Evolutionary conservation across 1,140 invertebrate genomes (phyloP).

Genomic region (Meloidogyne floridensis): DNA sequence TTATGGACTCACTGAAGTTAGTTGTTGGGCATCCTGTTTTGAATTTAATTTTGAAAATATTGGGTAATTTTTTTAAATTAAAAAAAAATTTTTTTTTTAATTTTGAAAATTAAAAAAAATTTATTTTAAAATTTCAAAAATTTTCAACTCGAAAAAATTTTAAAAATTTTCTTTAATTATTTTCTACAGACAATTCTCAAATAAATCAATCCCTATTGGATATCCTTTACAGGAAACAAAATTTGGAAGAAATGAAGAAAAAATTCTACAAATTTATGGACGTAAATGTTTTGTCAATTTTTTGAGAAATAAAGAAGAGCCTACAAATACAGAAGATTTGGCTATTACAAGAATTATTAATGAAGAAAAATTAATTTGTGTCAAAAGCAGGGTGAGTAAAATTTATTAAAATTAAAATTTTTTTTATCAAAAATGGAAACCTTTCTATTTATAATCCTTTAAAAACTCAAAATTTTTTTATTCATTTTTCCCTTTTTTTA

Average conservation of each 20-base stretch:
- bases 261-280: slow-evolving; percentile 14
- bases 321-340: slow-evolving; percentile 22
- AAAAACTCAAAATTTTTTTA: background rate
- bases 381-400: slow-evolving; percentile 7
- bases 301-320: background rate
- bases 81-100: background rate
- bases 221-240: background rate
- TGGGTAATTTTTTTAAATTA: background rate
- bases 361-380: background rate
- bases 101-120: no score
- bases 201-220: slow-evolving; percentile 6
- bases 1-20: slow-evolving; percentile 33
- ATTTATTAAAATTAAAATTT: background rate
- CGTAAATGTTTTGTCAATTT: slow-evolving; percentile 20
- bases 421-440: background rate
- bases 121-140: no score
- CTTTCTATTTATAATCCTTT: background rate
- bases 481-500: no score
- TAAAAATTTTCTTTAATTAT: background rate
- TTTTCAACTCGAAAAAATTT: background rate
- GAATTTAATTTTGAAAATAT: background rate
- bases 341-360: background rate
- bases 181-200: slow-evolving; percentile 7
- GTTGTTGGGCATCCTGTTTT: slow-evolving; percentile 29
- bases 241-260: background rate